phyloP scores from a whole-genome alignment of 1,140 invertebrate genomes.

The Belonocnema kinseyi region DNA sequence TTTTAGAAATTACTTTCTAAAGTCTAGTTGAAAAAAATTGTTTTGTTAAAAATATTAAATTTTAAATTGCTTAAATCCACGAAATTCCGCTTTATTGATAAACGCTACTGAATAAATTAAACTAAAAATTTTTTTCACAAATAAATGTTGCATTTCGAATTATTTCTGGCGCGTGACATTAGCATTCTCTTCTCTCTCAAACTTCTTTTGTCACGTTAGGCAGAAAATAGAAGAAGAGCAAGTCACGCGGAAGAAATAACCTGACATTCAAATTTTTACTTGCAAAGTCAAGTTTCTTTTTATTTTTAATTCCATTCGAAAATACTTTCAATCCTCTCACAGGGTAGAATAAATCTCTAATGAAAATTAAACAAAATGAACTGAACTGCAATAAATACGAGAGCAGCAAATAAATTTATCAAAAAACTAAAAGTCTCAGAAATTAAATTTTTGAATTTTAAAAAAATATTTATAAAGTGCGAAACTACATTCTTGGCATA shows the following conservation, averaged over 20 bases:
- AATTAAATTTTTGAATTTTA: background rate
- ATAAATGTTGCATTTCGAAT: constrained; percentile 17
- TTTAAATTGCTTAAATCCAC: too few species aligned
- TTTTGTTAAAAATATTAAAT: too few species aligned
- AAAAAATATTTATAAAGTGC: background rate
- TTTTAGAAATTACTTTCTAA: too few species aligned
- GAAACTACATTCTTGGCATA: background rate
- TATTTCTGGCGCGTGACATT: constrained; percentile 24
- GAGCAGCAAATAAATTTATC: background rate
- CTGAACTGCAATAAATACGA: background rate
- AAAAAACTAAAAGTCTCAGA: too few species aligned
- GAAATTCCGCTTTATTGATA: too few species aligned
- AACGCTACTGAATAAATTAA: too few species aligned
- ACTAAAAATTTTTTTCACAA: background rate
- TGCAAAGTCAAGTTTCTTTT: constrained; percentile 8
- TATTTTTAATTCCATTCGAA: background rate
- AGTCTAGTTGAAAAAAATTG: too few species aligned
- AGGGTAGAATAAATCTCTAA: background rate
- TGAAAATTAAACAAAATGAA: background rate
- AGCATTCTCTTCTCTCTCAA: background rate
- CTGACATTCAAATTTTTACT: constrained; percentile 7
- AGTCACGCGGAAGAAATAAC: constrained; percentile 11
- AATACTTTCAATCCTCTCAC: background rate
- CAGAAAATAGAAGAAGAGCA: constrained; percentile 12
- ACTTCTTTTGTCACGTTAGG: background rate